A percentile compares a stretch with the other conserved stretches of the same genome.
phyloP scores from a whole-genome alignment of 2,113 vertebrate species.

The Elephas maximus region DNA sequence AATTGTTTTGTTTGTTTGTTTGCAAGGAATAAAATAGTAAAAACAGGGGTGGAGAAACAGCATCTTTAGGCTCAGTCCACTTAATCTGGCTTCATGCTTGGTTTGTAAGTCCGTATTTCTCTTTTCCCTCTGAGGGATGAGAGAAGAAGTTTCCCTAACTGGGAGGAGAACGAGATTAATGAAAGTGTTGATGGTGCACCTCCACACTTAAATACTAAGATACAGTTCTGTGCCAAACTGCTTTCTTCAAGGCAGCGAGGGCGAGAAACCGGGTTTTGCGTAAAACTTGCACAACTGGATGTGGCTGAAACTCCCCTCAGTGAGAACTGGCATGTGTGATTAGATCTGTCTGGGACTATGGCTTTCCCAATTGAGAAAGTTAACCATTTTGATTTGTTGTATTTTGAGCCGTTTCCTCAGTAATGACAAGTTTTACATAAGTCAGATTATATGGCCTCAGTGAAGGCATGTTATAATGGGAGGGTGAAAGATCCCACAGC shows the following conservation, averaged over 20 bases:
- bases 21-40: neutral
- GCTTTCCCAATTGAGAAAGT: constrained; percentile 15
- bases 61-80: neutral
- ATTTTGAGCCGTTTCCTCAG: constrained; percentile 52
- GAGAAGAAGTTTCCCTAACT: neutral
- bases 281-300: constrained; percentile 5
- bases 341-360: neutral
- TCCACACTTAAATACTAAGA: constrained; percentile 20
- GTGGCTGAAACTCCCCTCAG: constrained; percentile 27
- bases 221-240: neutral
- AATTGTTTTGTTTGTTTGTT: neutral
- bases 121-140: constrained; percentile 19
- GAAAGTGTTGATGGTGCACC: neutral
- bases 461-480: constrained; percentile 26
- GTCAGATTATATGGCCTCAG: constrained; percentile 32
- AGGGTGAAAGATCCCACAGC: neutral
- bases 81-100: constrained; percentile 36
- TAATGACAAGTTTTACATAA: constrained; percentile 54
- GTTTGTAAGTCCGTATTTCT: neutral
- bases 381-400: constrained; percentile 51
- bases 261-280: constrained; percentile 56
- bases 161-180: constrained; percentile 37
- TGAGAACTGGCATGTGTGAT: neutral
- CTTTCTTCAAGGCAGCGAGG: constrained; percentile 19
- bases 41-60: neutral